A percentile compares a stretch with the other conserved stretches of the same genome.
These are phyloP conservation scores for Sebastes kiyomatsui DNA, from an alignment of 2,797 vertebrate genomes.

Conservation along the genomic window DNA sequence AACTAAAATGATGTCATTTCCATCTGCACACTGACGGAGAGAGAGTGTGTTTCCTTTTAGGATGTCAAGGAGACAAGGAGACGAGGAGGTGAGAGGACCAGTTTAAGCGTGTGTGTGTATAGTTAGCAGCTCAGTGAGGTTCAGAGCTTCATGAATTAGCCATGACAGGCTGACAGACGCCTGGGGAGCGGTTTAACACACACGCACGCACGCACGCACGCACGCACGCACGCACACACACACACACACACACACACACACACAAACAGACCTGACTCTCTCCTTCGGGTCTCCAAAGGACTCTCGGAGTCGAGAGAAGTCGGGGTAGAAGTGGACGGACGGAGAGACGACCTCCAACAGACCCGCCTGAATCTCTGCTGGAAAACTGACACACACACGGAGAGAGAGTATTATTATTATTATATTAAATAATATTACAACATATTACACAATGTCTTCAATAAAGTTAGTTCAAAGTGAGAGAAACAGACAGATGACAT, in stretches of 20 bases:
- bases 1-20: slow-evolving; percentile 17
- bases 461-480: background rate
- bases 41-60: background rate
- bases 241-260: background rate
- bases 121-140: background rate
- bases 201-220: background rate
- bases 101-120: background rate
- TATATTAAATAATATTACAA: no score
- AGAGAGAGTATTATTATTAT: background rate
- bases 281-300: slow-evolving; percentile 98
- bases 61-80: background rate
- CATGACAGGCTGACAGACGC: slow-evolving; percentile 24
- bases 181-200: slow-evolving; percentile 4
- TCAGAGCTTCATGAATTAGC: slow-evolving; percentile 25
- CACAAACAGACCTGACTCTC: slow-evolving; percentile 89
- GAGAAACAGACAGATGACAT: background rate
- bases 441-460: background rate
- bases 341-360: slow-evolving; percentile 96
- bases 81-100: background rate
- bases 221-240: background rate
- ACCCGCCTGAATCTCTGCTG: slow-evolving; percentile 93
- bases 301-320: slow-evolving; percentile 94
- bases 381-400: slow-evolving; percentile 84
- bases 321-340: slow-evolving; percentile 95
- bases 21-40: background rate